A percentile compares a stretch with the other conserved stretches of the same genome.
Evolutionary conservation across 2,797 vertebrate genomes (phyloP).

Genomic region (Megalops cyprinoides): DNA sequence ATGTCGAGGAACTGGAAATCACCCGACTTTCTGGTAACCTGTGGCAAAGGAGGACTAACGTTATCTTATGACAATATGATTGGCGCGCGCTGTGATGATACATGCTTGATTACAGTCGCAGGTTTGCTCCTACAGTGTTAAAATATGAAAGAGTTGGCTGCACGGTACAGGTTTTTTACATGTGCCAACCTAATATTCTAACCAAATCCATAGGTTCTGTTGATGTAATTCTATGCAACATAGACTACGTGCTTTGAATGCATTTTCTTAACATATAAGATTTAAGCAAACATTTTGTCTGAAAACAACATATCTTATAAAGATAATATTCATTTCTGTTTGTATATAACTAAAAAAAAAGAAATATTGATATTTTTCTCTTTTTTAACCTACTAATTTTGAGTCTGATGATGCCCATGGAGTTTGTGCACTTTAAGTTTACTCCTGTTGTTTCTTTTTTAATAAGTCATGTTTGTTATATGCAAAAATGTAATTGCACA

Average conservation of each 20-base stretch:
- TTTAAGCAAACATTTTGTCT: slow-evolving; percentile 36
- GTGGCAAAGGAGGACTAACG: neutral
- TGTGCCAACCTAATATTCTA: slow-evolving; percentile 69
- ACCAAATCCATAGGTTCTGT: slow-evolving; percentile 73
- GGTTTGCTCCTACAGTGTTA: slow-evolving; percentile 44
- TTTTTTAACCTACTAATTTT: slow-evolving; percentile 46
- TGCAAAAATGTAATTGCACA: slow-evolving; percentile 54
- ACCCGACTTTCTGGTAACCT: slow-evolving; percentile 1
- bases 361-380: slow-evolving; percentile 53
- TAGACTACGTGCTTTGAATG: slow-evolving; percentile 53
- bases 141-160: slow-evolving; percentile 44
- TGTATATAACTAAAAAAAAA: slow-evolving; percentile 40
- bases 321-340: slow-evolving; percentile 42
- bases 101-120: slow-evolving; percentile 19
- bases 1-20: neutral
- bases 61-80: neutral
- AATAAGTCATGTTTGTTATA: slow-evolving; percentile 41
- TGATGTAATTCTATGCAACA: slow-evolving; percentile 93
- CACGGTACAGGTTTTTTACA: slow-evolving; percentile 58
- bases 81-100: neutral
- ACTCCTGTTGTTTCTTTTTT: slow-evolving; percentile 33
- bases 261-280: slow-evolving; percentile 56
- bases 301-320: slow-evolving; percentile 39
- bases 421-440: slow-evolving; percentile 49
- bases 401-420: slow-evolving; percentile 29